Base-by-base conservation (phyloP, 2,888 invertebrate genomes). In the Spilarctia lutea region DNA sequence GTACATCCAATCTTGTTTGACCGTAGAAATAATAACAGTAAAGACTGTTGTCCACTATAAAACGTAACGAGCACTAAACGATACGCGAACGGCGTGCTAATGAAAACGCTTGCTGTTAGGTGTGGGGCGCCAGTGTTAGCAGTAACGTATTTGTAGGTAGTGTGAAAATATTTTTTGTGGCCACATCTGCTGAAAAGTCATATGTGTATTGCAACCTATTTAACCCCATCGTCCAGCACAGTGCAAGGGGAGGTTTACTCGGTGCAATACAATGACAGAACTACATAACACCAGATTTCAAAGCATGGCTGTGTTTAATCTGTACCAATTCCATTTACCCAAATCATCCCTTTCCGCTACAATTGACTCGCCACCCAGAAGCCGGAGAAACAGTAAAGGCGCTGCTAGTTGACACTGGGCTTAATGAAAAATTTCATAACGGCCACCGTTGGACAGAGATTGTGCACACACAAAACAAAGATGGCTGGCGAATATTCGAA, bases 391-490 rank as follows among this genome's bases (percentile, higher is more conserved):
- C 88, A 86, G 85, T 86, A 84, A 86, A 85, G 84, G 81, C 84
- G 79, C 78, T 75, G 82, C 85, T 88, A 89, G 90, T 90, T 90
- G 90, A 91, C 91, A 89, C 87, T 86, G 87, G 87, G 85, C 86
- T 89, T 92, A 91, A 91, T 92, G 92, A 92, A 92, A 92, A 90
- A 92, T 90, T 91, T 92, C 91, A 92, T 92, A 92, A 91, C 90
- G 84, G 83, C 79, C 80, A 76, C 82, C 77, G 75, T 79, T 78
- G 85, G 82, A 80, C 85, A 82, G 81, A 81, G 79, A 85, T 83
- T 83, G 79, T 78, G 76, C 79, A 77, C 81, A 77, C 81, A 79
- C 81, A 81, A 81, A 82, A 85, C 83, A 81, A 82, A 83, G 81
- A 85, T 83, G 78, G 79, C 75, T 52, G 75, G 75, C 79, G 80